Evolutionary conservation across 2,797 vertebrate species (phyloP).

Genomic region (Sphenopsis melanotis): DNA sequence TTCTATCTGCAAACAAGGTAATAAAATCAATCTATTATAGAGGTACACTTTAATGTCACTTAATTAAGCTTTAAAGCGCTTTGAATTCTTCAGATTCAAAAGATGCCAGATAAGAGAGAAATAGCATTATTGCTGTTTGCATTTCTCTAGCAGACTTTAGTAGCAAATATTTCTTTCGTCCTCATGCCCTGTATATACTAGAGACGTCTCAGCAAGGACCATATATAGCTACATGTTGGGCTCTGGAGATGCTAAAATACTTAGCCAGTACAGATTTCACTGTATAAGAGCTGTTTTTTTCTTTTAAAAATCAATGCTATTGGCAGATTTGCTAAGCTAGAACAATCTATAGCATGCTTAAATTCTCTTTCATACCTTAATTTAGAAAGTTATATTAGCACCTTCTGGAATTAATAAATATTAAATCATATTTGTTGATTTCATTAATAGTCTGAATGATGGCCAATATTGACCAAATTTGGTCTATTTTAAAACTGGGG

Average conservation of each 20-base stretch:
- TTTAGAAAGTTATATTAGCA: not conserved
- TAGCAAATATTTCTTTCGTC: not conserved
- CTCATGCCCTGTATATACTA: not conserved
- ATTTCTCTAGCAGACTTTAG: not conserved
- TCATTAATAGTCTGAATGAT: not conserved
- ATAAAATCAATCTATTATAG: not conserved
- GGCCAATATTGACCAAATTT: not conserved
- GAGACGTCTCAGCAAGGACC: not conserved
- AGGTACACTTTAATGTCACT: not conserved
- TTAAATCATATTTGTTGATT: not conserved
- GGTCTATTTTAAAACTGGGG: not conserved
- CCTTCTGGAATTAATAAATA: not conserved
- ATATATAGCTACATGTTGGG: not conserved
- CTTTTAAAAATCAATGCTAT: not conserved
- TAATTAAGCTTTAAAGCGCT: not conserved
- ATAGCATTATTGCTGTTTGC: not conserved
- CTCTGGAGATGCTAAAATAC: not conserved
- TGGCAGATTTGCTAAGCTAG: not conserved
- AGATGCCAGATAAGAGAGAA: not conserved
- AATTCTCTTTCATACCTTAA: not conserved
- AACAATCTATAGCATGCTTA: not conserved
- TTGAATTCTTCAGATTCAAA: not conserved
- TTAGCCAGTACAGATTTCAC: not conserved
- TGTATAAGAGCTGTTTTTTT: not conserved
- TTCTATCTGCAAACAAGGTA: not conserved